Conservation (phyloP, 2,888 invertebrate species). For the Pogonocherus hispidulus region DNA sequence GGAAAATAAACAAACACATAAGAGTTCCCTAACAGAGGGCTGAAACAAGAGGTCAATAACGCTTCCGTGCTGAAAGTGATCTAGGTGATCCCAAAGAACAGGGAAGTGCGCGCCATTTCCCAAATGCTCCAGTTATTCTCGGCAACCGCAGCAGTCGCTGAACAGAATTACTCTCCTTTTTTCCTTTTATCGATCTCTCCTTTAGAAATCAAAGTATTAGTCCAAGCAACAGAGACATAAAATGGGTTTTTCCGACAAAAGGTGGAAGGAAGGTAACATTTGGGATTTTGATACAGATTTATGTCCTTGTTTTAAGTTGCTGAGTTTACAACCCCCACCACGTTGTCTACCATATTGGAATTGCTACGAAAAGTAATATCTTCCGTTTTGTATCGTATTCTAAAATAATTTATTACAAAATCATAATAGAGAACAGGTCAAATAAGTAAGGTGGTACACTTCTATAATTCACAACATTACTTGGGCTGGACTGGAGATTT, state of each 20-base stretch:
- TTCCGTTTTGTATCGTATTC: too few species aligned
- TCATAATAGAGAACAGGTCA: too few species aligned
- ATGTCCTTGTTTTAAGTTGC: not conserved
- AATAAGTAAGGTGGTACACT: too few species aligned
- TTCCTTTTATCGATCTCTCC: conserved; percentile 13
- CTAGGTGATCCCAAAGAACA: conserved; percentile 28
- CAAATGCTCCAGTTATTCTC: conserved; percentile 32
- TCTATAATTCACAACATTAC: too few species aligned
- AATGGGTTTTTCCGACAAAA: not conserved
- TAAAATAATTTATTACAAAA: too few species aligned
- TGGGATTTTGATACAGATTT: not conserved
- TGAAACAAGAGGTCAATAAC: conserved; percentile 31
- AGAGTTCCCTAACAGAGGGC: conserved; percentile 19
- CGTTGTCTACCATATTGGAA: not conserved
- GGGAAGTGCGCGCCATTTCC: conserved; percentile 34
- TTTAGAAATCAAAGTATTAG: conserved; percentile 3
- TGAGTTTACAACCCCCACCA: not conserved
- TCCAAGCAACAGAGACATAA: not conserved
- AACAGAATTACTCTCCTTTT: conserved; percentile 26
- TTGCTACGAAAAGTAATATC: too few species aligned
- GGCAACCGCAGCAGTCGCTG: conserved; percentile 23
- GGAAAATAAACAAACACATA: conserved; percentile 28
- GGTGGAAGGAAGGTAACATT: not conserved
- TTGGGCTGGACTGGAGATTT: too few species aligned
- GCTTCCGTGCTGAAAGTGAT: conserved; percentile 33